These are phyloP conservation scores for Corythoichthys haematopterus DNA, from an alignment of 2,113 vertebrate species.

Conservation along the genomic window DNA sequence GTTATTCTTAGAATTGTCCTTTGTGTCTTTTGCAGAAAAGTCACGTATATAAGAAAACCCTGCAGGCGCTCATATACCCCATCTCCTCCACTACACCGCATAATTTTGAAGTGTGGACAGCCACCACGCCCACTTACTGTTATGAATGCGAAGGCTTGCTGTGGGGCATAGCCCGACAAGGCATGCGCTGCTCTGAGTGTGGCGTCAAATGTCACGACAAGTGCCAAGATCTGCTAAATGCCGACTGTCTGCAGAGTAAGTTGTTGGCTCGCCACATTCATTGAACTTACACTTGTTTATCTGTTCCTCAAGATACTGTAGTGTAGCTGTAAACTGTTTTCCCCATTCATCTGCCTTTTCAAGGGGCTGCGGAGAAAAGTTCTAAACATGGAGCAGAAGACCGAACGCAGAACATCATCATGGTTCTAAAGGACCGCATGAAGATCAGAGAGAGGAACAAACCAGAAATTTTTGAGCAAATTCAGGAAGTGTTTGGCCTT, in stretches of 20 bases:
- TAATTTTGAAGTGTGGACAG: conserved; percentile 99
- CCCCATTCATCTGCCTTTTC: conserved; percentile 1
- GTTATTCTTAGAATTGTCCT: background rate
- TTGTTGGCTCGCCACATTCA: background rate
- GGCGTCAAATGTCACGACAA: conserved; percentile 98
- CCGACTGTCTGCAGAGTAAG: conserved; percentile 96
- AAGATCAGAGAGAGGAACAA: conserved; percentile 98
- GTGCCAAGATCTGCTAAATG: conserved; percentile 96
- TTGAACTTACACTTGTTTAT: conserved; percentile 20
- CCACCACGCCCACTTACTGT: conserved; percentile 97
- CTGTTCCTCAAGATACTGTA: conserved; percentile 20
- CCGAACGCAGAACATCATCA: conserved; percentile 96
- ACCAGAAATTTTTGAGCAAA: conserved; percentile 95
- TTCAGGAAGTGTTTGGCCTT: conserved; percentile 91
- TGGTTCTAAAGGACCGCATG: conserved; percentile 98
- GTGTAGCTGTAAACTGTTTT: background rate
- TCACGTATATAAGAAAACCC: conserved; percentile 98
- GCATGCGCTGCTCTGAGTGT: conserved; percentile 95
- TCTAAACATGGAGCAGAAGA: conserved; percentile 97
- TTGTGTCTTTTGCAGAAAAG: conserved; percentile 78
- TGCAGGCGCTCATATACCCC: conserved; percentile 98
- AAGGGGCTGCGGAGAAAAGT: conserved; percentile 95
- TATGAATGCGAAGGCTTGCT: conserved; percentile 98
- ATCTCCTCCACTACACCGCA: conserved; percentile 98
- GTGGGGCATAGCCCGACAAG: conserved; percentile 97